Conservation (phyloP, 2,113 vertebrate species). For the Solea solea region DNA sequence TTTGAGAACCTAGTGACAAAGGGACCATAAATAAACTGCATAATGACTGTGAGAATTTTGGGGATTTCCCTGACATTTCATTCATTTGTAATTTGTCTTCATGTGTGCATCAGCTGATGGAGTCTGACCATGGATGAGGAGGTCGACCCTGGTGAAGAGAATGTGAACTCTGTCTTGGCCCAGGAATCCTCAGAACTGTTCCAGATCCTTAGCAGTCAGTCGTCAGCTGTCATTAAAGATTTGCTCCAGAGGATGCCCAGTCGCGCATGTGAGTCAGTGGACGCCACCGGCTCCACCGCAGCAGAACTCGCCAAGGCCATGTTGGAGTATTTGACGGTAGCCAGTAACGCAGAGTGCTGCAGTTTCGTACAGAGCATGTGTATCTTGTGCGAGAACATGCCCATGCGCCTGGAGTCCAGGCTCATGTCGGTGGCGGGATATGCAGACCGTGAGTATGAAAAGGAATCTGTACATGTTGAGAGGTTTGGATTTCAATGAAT, state of each 20-base stretch:
- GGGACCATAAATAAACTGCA: too few relatives aligned
- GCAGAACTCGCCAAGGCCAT: constrained; percentile 41
- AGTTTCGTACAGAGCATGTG: constrained; percentile 82
- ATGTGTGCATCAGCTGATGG: constrained; percentile 63
- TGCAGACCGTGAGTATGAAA: constrained; percentile 61
- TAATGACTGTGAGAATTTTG: too few relatives aligned
- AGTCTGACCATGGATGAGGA: constrained; percentile 72
- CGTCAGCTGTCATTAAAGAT: constrained; percentile 3
- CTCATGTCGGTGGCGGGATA: constrained; percentile 79
- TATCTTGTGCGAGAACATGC: constrained; percentile 79
- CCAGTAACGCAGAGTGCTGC: constrained; percentile 64
- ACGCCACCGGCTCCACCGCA: neutral
- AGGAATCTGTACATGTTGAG: neutral
- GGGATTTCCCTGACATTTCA: too few relatives aligned
- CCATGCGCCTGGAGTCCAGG: constrained; percentile 82
- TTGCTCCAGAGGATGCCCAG: constrained; percentile 35
- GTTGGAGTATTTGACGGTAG: constrained; percentile 70
- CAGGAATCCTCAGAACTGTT: constrained; percentile 70
- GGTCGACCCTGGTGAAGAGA: constrained; percentile 35
- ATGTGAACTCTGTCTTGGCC: constrained; percentile 49
- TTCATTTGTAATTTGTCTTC: neutral
- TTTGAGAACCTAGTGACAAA: too few relatives aligned
- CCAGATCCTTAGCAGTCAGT: constrained; percentile 66
- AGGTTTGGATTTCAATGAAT: neutral
- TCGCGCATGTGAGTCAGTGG: too few relatives aligned